Evolutionary conservation across 2,797 vertebrate genomes (phyloP).

Genomic region (Lutjanus argentimaculatus): DNA sequence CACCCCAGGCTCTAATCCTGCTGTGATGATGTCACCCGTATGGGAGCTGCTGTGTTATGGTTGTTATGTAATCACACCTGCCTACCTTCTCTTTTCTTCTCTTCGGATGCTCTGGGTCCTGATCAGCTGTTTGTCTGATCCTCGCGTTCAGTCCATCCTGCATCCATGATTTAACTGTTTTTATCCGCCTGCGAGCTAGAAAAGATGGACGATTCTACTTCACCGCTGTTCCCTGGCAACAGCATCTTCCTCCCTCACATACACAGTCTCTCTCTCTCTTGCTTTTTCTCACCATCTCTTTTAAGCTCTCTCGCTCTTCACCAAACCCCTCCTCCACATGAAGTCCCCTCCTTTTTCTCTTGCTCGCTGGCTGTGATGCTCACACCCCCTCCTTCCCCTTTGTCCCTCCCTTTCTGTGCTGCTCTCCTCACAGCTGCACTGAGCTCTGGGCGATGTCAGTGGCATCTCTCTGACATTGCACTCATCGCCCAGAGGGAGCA

Average conservation of each 20-base stretch:
- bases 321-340: conserved; percentile 73
- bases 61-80: conserved; percentile 80
- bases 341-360: conserved; percentile 54
- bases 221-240: conserved; percentile 86
- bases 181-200: conserved; percentile 41
- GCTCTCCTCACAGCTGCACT: conserved; percentile 70
- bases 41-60: conserved; percentile 65
- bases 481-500: conserved; percentile 48
- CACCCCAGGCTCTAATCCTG: conserved; percentile 76
- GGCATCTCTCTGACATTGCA: conserved; percentile 42
- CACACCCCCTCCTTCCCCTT: conserved; percentile 3
- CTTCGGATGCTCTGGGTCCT: conserved; percentile 6
- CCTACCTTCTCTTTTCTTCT: conserved; percentile 65
- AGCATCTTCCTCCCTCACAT: conserved; percentile 75
- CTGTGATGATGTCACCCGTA: conserved; percentile 78
- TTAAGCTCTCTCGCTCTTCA: conserved; percentile 65
- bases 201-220: conserved; percentile 69
- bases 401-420: conserved; percentile 23
- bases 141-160: conserved; percentile 42
- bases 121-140: conserved; percentile 50
- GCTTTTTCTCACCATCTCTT: conserved; percentile 57
- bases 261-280: conserved; percentile 49
- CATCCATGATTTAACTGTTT: conserved; percentile 29
- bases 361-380: conserved; percentile 36
- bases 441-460: conserved; percentile 68